Evolutionary conservation across 2,113 vertebrate species (phyloP).

Genomic region (Sminthopsis crassicaudata): DNA sequence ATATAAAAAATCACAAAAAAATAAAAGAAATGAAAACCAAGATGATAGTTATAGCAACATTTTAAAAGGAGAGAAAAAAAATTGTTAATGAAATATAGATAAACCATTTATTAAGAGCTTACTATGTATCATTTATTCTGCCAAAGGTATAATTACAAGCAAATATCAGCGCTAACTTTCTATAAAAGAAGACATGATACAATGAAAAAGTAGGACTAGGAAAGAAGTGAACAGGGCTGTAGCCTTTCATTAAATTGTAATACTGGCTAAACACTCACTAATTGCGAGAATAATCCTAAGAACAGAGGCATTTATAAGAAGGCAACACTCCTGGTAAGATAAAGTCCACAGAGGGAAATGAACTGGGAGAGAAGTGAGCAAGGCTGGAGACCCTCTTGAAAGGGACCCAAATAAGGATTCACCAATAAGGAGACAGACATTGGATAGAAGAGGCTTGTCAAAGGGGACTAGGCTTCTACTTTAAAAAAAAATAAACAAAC

Average conservation of each 20-base stretch:
- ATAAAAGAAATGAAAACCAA: neutral
- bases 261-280: neutral
- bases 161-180: neutral
- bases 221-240: neutral
- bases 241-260: neutral
- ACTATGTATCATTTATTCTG: neutral
- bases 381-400: neutral
- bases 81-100: neutral
- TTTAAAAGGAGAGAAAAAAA: neutral
- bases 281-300: neutral
- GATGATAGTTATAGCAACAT: neutral
- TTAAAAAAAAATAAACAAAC: too few species aligned
- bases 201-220: neutral
- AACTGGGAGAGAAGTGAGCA: too few species aligned
- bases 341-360: neutral
- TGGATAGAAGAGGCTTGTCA: neutral
- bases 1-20: neutral
- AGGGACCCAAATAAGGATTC: neutral
- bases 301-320: neutral
- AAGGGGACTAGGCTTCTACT: neutral
- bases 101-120: neutral
- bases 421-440: neutral
- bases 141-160: neutral
- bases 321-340: neutral
- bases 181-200: neutral